Evolutionary conservation across 2,797 vertebrate genomes (phyloP).

Genomic region (Chelidonichthys spinosus): DNA sequence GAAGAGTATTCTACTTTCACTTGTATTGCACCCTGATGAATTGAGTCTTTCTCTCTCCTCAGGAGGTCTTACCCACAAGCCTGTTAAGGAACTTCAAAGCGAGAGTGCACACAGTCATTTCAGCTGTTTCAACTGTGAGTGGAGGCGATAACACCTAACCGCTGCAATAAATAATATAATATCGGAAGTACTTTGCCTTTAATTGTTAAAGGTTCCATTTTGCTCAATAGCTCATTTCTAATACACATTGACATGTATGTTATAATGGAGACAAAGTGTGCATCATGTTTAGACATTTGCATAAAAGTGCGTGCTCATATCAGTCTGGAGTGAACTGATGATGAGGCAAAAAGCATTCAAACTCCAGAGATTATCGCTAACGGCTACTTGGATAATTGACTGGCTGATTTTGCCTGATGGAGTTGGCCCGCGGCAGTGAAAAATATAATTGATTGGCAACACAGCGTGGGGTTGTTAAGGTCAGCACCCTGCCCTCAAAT

Average conservation of each 20-base stretch:
- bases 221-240: neutral
- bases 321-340: slow-evolving; percentile 23
- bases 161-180: slow-evolving; percentile 18
- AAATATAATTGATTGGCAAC: slow-evolving; percentile 67
- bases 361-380: slow-evolving; percentile 35
- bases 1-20: slow-evolving; percentile 69
- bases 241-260: neutral
- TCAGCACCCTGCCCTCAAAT: slow-evolving; percentile 67
- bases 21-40: slow-evolving; percentile 72
- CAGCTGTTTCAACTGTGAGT: slow-evolving; percentile 52
- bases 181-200: slow-evolving; percentile 14
- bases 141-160: slow-evolving; percentile 41
- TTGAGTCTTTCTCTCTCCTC: slow-evolving; percentile 74
- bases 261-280: neutral
- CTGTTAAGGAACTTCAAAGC: slow-evolving; percentile 78
- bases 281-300: neutral
- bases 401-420: slow-evolving; percentile 44
- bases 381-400: slow-evolving; percentile 42
- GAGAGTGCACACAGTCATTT: slow-evolving; percentile 59
- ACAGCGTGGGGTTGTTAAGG: slow-evolving; percentile 54
- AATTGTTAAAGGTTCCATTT: slow-evolving; percentile 11
- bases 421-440: slow-evolving; percentile 43
- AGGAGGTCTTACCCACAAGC: slow-evolving; percentile 78
- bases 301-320: slow-evolving; percentile 4
- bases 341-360: slow-evolving; percentile 38